Evolutionary conservation across 1,140 invertebrate species (phyloP).

Genomic region (Nasonia longicornis): DNA sequence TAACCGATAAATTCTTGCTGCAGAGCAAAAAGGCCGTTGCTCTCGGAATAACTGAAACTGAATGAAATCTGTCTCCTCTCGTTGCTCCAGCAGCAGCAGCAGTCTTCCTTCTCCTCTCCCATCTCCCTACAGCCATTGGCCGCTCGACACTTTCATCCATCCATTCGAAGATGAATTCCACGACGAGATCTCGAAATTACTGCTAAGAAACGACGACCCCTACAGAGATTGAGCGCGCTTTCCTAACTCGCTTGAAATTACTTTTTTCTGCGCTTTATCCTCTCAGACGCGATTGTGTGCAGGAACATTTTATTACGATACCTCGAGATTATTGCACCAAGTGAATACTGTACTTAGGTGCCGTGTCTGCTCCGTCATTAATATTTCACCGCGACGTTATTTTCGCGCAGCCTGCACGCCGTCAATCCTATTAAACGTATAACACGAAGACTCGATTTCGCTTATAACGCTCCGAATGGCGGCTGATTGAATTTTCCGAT

Average conservation of each 20-base stretch:
- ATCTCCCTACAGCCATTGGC: background rate
- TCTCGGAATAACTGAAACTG: slow-evolving; percentile 16
- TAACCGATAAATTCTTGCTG: slow-evolving; percentile 37
- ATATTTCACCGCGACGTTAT: too few relatives aligned
- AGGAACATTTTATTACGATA: too few relatives aligned
- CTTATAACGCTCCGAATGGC: background rate
- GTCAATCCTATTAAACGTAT: background rate
- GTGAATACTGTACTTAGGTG: too few relatives aligned
- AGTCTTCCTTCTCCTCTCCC: background rate
- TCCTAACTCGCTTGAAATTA: slow-evolving; percentile 49
- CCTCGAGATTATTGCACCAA: too few relatives aligned
- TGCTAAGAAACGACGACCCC: slow-evolving; percentile 45
- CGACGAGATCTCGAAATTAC: slow-evolving; percentile 50
- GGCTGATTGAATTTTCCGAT: background rate
- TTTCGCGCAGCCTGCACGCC: slow-evolving; percentile 22
- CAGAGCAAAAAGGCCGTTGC: background rate
- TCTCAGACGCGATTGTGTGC: too few relatives aligned
- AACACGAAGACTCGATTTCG: background rate
- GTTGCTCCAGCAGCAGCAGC: background rate
- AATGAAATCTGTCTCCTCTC: slow-evolving; percentile 3
- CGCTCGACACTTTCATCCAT: slow-evolving; percentile 32
- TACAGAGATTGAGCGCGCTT: slow-evolving; percentile 36
- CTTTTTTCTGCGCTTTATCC: slow-evolving; percentile 41
- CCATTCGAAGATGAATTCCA: slow-evolving; percentile 43
- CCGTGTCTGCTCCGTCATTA: too few relatives aligned